Evolutionary conservation across 2,888 invertebrate species (phyloP).

Genomic region (Lepidocyrtoides sp.): DNA sequence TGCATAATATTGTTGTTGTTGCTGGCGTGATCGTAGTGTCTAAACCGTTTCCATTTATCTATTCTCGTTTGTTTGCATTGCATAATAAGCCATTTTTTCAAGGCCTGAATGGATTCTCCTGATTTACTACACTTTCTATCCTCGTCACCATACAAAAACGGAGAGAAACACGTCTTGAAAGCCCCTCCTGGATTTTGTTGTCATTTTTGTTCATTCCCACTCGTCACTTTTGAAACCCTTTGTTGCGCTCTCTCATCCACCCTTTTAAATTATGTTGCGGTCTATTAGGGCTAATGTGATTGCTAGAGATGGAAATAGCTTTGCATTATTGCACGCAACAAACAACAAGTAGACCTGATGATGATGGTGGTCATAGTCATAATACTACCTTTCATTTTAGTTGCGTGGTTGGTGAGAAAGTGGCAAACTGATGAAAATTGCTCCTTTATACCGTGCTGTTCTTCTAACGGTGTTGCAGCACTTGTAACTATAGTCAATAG

Average conservation of each 20-base stretch:
- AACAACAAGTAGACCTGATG: background rate
- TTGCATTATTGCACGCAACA: too few relatives aligned
- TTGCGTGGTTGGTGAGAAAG: slow-evolving; percentile 7
- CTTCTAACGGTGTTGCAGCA: background rate
- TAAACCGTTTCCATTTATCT: background rate
- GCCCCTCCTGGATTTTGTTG: slow-evolving; percentile 33
- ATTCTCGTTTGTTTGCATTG: background rate
- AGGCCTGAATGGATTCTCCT: background rate
- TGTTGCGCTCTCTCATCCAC: background rate
- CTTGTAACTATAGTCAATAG: too few relatives aligned
- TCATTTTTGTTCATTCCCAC: slow-evolving; percentile 2
- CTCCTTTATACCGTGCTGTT: slow-evolving; percentile 8
- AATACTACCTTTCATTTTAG: background rate
- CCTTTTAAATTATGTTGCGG: background rate
- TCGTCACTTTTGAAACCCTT: slow-evolving; percentile 8
- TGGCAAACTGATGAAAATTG: slow-evolving; percentile 5
- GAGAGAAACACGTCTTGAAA: slow-evolving; percentile 26
- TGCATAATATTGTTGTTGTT: background rate
- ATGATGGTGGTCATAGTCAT: background rate
- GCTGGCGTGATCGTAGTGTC: background rate
- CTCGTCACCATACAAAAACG: slow-evolving; percentile 11
- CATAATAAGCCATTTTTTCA: slow-evolving; percentile 3
- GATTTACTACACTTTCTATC: slow-evolving; percentile 2
- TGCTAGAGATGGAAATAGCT: slow-evolving; percentile 6
- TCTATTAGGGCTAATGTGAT: slow-evolving; percentile 42